Base-by-base conservation (phyloP, 2,797 vertebrate genomes). In the Poecilia wingei region DNA sequence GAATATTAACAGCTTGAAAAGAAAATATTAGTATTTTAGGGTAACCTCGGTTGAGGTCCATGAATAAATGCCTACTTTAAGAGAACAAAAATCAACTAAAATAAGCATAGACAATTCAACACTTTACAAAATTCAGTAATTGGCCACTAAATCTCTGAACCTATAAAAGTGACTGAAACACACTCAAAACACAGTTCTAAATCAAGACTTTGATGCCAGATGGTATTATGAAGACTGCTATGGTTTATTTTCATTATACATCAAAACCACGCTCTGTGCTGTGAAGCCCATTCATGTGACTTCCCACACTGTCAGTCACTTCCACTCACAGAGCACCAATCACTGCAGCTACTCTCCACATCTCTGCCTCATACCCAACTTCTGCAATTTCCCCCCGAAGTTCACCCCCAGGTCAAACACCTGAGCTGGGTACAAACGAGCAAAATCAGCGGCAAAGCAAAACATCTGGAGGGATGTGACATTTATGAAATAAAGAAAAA, bases 401-500 rank as follows among this genome's bases (percentile, higher is more conserved):
- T 94, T 93, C 92, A 93, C 83, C 22, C 83, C 36, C 78, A 79
- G 93, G 92, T 94, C 88, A 93, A 89, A 91, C 84, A 88, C 88
- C 83, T 84, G 82, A 86, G 73, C 79, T 73, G 78, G 4, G 84
- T 47, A 77, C 82, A 72, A 77, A 68, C n/a, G 70, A 39, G 22
- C 39, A 59, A 20, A 28, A 72, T 46, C 72, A 49, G 84, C 76
- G 76, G 66, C 72, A 79, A 36, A 79, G 77, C 79, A 51, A 76
- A 93, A 86, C 88, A 91, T 84, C 87, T 92, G 91, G 79, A 76
- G 76, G 6, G 75, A 55, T 86, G 79, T 90, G 89, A 92, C 90
- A 94, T 94, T 94, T 93, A 86, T 84, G 84, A 91, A 90, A 89
- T 53, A 64, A 84, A 79, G 82, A 86, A 82, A 83, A 87, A 93